Base-by-base conservation (phyloP, 2,113 vertebrate genomes). In the Pao palembangensis region DNA sequence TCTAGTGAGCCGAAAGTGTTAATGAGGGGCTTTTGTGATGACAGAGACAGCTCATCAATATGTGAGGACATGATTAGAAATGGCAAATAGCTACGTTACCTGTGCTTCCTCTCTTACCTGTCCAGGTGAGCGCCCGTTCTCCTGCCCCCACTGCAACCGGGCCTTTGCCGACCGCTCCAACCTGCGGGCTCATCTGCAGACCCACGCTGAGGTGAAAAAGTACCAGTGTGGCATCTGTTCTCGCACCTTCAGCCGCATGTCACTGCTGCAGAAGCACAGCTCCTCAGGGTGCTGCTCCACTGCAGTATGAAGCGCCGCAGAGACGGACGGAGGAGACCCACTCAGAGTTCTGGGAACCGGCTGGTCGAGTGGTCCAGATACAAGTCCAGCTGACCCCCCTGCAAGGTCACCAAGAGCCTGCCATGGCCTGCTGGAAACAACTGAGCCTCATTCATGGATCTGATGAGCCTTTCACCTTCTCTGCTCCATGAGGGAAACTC, bases 111-210 rank as follows among this genome's bases (percentile, higher is more conserved):
- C 38, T 20, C 25, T 8, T 42, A 19, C 58, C 49, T 48, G 3
- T 53, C 47, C 61, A 98, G 96, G 96, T 21, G 96, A 98, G 88
- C 95, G 96, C 38, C 96, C 96, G 0, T 98, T 98, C 88, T 97
- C 95, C 80, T 98, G 96, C 85, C 91, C 94, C 7, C 95, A 97
- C 80, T 98, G 96, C 89, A 98, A 91, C 90, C 90, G 96, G 1
- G 96, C 96, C 57, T 98, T 98, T 1, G 96, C 96, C 0, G 96
- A 98, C 90, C 95, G 96, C 77, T 98, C 96, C 70, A 98, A 98
- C 90, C 93, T 98, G 79, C 91, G 96, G 1, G 96, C 96, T n/a
- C 96, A 98, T 68, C 92, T 98, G 82, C 96, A 98, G 92, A 98
- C 96, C 43, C 96, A 98, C 69, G 95, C 94, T 0, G 94, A 98